These are phyloP conservation scores for Lucinisca nassula DNA, from an alignment of 2,888 invertebrate genomes.

Conservation along the genomic window DNA sequence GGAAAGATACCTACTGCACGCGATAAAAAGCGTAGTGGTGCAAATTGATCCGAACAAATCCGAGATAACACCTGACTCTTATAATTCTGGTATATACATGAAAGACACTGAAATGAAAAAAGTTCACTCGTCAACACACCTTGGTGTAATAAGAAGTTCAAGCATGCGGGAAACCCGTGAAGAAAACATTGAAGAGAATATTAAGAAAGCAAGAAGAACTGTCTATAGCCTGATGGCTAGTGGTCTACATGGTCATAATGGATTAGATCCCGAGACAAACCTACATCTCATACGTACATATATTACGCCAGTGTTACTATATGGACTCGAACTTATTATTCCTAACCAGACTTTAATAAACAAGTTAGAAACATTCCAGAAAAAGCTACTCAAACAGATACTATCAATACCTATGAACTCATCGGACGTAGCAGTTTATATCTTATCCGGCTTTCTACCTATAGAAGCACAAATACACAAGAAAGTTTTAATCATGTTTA, in stretches of 20 bases:
- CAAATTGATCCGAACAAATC: not conserved
- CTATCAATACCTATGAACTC: conserved; percentile 40
- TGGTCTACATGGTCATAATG: conserved; percentile 22
- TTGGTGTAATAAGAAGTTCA: not conserved
- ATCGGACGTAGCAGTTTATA: conserved; percentile 28
- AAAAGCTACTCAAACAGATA: conserved; percentile 29
- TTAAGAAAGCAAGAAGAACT: conserved; percentile 25
- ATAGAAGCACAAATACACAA: conserved; percentile 37
- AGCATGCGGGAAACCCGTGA: not conserved
- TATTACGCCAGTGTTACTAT: conserved; percentile 26
- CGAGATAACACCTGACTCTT: not conserved
- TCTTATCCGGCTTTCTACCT: conserved; percentile 34
- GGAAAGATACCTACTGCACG: conserved; percentile 10
- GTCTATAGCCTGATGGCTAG: conserved; percentile 15
- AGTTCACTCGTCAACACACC: not conserved
- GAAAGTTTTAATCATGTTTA: conserved; percentile 19
- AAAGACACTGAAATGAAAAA: not conserved
- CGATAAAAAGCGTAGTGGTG: conserved; percentile 10
- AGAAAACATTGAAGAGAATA: conserved; percentile 3
- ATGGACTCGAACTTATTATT: conserved; percentile 38
- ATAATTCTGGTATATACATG: not conserved
- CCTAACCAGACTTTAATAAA: not conserved
- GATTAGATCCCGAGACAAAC: conserved; percentile 28
- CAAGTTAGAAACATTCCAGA: conserved; percentile 28
- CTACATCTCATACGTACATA: conserved; percentile 9